A percentile compares a stretch with the other conserved stretches of the same genome.
These are phyloP conservation scores for Drosophila santomea DNA, from an alignment of 1,140 invertebrate genomes.

Conservation along the genomic window DNA sequence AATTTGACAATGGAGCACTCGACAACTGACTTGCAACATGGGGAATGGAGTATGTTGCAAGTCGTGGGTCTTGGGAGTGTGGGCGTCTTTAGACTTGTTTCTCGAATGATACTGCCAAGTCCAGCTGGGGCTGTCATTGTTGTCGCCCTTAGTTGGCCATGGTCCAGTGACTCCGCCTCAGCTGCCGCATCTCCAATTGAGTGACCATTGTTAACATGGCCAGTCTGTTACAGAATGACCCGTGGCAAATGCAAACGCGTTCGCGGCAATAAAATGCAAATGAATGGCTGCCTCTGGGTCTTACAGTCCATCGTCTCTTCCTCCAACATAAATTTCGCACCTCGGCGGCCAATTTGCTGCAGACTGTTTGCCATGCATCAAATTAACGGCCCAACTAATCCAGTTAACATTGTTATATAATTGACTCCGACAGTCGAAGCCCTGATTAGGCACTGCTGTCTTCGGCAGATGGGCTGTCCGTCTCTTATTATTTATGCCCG, in stretches of 20 bases:
- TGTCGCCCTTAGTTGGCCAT: conserved; percentile 77
- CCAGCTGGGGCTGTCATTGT: conserved; percentile 56
- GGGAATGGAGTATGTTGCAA: conserved; percentile 60
- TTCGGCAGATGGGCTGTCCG: conserved; percentile 20
- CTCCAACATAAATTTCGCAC: conserved; percentile 59
- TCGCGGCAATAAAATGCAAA: conserved; percentile 78
- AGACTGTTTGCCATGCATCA: conserved; percentile 64
- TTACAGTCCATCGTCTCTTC: conserved; percentile 5
- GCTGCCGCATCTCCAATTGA: conserved; percentile 65
- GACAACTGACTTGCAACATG: conserved; percentile 60
- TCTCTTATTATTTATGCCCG: conserved; percentile 55
- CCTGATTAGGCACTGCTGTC: conserved; percentile 19
- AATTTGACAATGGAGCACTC: conserved; percentile 72
- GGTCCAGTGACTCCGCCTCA: conserved; percentile 50
- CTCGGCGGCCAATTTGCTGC: conserved; percentile 71
- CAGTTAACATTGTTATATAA: conserved; percentile 78
- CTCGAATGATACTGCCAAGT: conserved; percentile 34
- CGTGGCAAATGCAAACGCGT: conserved; percentile 69
- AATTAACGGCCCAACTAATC: conserved; percentile 73
- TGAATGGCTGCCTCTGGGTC: conserved; percentile 57
- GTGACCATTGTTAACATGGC: conserved; percentile 72
- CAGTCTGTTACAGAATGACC: conserved; percentile 78
- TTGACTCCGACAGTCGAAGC: conserved; percentile 59
- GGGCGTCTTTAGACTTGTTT: conserved; percentile 20
- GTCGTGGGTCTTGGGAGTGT: conserved; percentile 16